These are phyloP conservation scores for Apaloderma vittatum DNA, from an alignment of 2,113 vertebrate species.

Conservation along the genomic window DNA sequence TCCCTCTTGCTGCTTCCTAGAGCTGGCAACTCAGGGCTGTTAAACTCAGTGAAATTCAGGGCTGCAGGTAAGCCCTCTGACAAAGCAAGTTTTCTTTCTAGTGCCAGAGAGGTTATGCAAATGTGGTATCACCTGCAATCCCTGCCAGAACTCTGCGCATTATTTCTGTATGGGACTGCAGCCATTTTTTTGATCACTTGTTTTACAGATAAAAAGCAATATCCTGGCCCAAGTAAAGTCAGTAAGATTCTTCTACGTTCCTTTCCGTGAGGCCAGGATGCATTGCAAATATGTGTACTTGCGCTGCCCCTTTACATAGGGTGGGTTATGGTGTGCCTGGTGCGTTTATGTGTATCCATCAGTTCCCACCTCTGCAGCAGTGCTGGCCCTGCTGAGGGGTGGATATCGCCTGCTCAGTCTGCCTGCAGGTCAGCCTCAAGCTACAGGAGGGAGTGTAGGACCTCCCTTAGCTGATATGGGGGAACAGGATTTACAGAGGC, in stretches of 20 bases:
- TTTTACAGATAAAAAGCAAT: neutral
- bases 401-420: neutral
- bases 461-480: neutral
- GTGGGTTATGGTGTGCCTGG: neutral
- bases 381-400: neutral
- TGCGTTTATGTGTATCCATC: fast-evolving
- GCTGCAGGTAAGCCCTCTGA: neutral
- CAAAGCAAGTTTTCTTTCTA: neutral
- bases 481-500: neutral
- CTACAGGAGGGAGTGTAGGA: neutral
- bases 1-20: neutral
- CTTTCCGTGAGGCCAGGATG: neutral
- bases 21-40: neutral
- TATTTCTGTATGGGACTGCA: neutral
- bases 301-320: neutral
- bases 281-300: neutral
- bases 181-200: neutral
- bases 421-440: neutral
- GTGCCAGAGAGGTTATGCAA: neutral
- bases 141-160: neutral
- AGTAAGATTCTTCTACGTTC: neutral
- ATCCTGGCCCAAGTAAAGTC: neutral
- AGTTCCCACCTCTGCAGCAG: neutral
- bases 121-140: neutral
- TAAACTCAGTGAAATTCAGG: neutral